phyloP scores from a whole-genome alignment of 1,140 invertebrate species.

The Pseudomyrmex dendroicus region DNA sequence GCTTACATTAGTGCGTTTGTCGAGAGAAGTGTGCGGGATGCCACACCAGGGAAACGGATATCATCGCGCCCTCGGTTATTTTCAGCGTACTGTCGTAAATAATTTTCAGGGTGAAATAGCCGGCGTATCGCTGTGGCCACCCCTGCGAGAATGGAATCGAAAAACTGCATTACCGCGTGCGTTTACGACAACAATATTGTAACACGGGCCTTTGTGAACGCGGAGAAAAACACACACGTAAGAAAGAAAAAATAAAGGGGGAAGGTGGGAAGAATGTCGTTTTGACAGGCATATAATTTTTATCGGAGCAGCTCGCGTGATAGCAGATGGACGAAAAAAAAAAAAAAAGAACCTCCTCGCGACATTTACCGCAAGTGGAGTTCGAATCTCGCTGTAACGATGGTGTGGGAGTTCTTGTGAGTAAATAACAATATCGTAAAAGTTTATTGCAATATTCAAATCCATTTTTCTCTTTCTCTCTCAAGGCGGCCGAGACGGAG shows the following conservation, averaged over 20 bases:
- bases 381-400: slow-evolving; percentile 9
- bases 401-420: neutral
- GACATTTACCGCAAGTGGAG: slow-evolving; percentile 25
- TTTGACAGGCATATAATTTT: slow-evolving; percentile 51
- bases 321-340: slow-evolving; percentile 34
- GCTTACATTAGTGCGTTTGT: neutral
- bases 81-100: slow-evolving; percentile 6
- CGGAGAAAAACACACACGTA: neutral
- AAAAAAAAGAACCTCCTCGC: neutral
- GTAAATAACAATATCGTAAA: slow-evolving; percentile 66
- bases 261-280: neutral
- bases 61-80: neutral
- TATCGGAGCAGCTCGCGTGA: slow-evolving; percentile 10
- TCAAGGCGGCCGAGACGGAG: neutral
- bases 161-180: slow-evolving; percentile 31
- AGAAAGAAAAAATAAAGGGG: no score
- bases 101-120: slow-evolving; percentile 20
- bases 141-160: slow-evolving; percentile 6
- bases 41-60: neutral
- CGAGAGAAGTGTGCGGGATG: neutral
- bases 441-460: slow-evolving; percentile 58
- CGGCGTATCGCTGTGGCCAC: neutral
- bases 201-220: slow-evolving; percentile 5
- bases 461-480: slow-evolving; percentile 4
- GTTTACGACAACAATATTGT: slow-evolving; percentile 38